These are phyloP conservation scores for Drosophila ohnishii DNA, from an alignment of 1,140 invertebrate genomes.

Conservation along the genomic window DNA sequence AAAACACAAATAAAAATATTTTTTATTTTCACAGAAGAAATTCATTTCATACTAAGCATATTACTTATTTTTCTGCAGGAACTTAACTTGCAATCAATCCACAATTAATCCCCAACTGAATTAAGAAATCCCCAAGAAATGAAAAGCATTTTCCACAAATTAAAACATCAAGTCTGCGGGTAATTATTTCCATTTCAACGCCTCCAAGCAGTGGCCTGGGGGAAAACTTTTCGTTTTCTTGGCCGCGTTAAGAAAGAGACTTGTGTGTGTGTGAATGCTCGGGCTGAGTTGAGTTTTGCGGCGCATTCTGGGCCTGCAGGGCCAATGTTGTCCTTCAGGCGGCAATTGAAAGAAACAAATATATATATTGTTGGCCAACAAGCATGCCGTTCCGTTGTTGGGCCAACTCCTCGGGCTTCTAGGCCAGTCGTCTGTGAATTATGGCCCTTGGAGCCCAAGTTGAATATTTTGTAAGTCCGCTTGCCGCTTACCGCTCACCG, in stretches of 20 bases:
- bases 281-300: constrained; percentile 5
- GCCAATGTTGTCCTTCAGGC: constrained; percentile 59
- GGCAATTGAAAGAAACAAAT: constrained; percentile 61
- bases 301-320: constrained; percentile 43
- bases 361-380: constrained; percentile 56
- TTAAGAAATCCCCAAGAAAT: constrained; percentile 12
- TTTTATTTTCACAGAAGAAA: background rate
- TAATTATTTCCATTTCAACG: constrained; percentile 76
- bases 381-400: constrained; percentile 13
- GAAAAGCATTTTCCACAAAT: constrained; percentile 29
- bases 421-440: constrained; percentile 75
- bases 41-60: background rate
- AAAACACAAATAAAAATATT: background rate
- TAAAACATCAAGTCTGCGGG: constrained; percentile 65
- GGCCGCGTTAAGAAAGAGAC: constrained; percentile 39
- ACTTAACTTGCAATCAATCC: constrained; percentile 10
- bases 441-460: constrained; percentile 45
- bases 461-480: constrained; percentile 56
- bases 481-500: constrained; percentile 14
- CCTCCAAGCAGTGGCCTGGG: constrained; percentile 32
- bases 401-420: constrained; percentile 62
- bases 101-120: constrained; percentile 23
- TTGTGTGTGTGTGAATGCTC: constrained; percentile 41
- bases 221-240: constrained; percentile 51
- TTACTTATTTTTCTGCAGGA: background rate